Base-by-base conservation (phyloP, 1,140 invertebrate genomes). In the Bombus waltoni region DNA sequence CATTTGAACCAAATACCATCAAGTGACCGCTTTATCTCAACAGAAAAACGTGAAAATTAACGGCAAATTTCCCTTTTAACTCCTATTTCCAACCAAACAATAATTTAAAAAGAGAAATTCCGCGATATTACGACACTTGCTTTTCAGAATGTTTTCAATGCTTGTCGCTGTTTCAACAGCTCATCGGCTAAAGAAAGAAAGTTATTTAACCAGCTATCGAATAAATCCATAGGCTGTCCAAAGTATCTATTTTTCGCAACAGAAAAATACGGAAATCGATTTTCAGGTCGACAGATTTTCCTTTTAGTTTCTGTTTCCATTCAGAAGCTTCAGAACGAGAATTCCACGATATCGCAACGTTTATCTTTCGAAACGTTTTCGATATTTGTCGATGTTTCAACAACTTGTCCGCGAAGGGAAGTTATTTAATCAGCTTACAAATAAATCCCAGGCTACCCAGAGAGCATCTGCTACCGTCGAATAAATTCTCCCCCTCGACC, bases 391-490 rank as follows among this genome's bases (percentile, higher is more conserved):
- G 10, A n/a, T n/a, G 25, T n/a, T 62, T 66, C 65, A 28, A 28
- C 28, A 5, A 32, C 32, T 38, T 13, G 22, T 62, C 5, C 57
- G 10, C 9, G n/a, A 3, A 44, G 66, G 81, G 38, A 80, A 78
- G 75, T 88, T 68, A 70, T 40, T 81, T 77, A 68, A 68, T 77
- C 81, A 68, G 77, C 68, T 57, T 85, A 81, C 76, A 71, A 86
- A 81, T 89, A 89, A 88, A 88, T 88, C 65, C 62, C 76, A 62
- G 18, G 18, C 47, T 53, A 8, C 47, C 47, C 47, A 53, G 47
- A 68, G 40, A 79, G 66, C 53, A 62, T 35, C 59, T 57, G 73
- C 66, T 75, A 81, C 76, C 88, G 87, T 85, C 80, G 87, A 89
- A 76, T 76, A 88, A 88, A 88, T 88, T 85, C 18, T 32, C 57